Evolutionary conservation across 2,797 vertebrate species (phyloP).

Genomic region (Nasua narica): DNA sequence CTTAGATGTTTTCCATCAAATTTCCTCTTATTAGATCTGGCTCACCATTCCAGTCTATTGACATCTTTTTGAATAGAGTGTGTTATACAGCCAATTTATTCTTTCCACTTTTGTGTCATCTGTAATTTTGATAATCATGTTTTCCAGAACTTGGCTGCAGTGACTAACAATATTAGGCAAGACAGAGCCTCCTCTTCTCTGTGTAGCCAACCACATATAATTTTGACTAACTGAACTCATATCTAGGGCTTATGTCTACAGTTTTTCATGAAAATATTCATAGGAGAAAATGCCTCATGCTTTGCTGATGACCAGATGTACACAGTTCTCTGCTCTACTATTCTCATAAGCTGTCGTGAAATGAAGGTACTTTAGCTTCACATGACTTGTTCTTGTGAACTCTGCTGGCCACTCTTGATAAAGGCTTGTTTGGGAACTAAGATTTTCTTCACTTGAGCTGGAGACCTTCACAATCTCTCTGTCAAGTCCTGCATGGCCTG

Average conservation of each 20-base stretch:
- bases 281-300: slow-evolving; percentile 32
- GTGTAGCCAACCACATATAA: slow-evolving; percentile 28
- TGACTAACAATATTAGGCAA: slow-evolving; percentile 23
- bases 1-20: not conserved
- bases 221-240: slow-evolving; percentile 20
- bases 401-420: not conserved
- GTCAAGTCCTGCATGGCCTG: not conserved
- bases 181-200: not conserved
- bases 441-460: not conserved
- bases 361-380: slow-evolving; percentile 16
- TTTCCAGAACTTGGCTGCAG: slow-evolving; percentile 34
- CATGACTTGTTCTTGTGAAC: slow-evolving; percentile 4
- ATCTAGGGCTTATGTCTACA: not conserved
- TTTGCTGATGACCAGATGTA: not conserved
- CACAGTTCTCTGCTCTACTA: not conserved
- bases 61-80: slow-evolving; percentile 24
- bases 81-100: not conserved
- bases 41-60: not conserved
- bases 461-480: not conserved
- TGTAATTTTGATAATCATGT: slow-evolving; percentile 43
- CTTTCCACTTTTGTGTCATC: slow-evolving; percentile 33
- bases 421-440: not conserved
- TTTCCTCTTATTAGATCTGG: not conserved
- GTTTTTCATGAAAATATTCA: slow-evolving; percentile 45
- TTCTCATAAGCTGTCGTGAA: slow-evolving; percentile 50